Evolutionary conservation across 23 tunicate species (phyloP), one percentile per base, ranked within the genome.

Genomic region (Clavelina lepadiformis): DNA sequence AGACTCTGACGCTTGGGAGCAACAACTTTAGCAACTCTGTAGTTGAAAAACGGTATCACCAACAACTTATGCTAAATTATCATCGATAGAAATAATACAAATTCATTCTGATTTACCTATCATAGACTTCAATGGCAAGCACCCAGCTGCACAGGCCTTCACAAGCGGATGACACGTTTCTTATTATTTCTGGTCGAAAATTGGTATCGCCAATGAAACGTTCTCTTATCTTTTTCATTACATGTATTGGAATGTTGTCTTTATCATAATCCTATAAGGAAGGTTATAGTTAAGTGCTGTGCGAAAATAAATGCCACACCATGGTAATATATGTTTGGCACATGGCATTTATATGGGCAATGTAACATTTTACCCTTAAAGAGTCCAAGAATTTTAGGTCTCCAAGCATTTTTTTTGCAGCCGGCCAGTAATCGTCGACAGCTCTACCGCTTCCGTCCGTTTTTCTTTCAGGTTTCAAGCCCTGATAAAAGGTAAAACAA

Each of bases 121-220:
- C 95, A 41, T 86, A 86, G 3, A 86, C 95, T 58, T 86, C 95
- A 30, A 86, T 72, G 3, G 95, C 95, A 2, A 82, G 73, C 2
- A 86, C 95, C 95, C 95, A 86, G 63, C 95, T 71, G 49, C 95
- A 86, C 46, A 86, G 50, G 1, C 95, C 95, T 44, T 86, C 95
- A 65, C 95, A 86, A 5, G 95, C 95, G 4, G 95, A 86, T 23
- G 95, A 86, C 28, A 86, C 85, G 50, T 86, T 86, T 32, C 80
- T 61, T n/a, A 86, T 86, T 0, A 86, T 52, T 15, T 86, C 95
- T 2, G 95, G 95, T n/a, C 83, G 68, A 38, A 86, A 86, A 56
- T 86, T 78, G 20, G 35, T 59, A 33, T 86, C 85, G 24, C 73
- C 79, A 57, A 86, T 86, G 47, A 86, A 86, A 2, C 76, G 62